These are phyloP conservation scores for Threskiornis aethiopicus DNA, from an alignment of 2,797 vertebrate genomes.

Conservation along the genomic window DNA sequence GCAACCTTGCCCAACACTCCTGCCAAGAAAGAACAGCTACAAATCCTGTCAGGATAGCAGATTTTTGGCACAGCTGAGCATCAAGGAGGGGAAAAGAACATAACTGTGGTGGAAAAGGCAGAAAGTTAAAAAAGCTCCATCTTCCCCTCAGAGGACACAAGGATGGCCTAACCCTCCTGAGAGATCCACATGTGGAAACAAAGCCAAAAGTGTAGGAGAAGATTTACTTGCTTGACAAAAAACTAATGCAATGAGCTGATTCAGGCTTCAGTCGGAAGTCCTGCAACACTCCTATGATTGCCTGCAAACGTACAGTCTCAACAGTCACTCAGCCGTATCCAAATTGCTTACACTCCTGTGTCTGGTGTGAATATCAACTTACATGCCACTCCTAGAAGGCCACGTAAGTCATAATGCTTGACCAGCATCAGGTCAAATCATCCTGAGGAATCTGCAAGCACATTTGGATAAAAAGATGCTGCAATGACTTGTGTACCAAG, in stretches of 20 bases:
- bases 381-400: not conserved
- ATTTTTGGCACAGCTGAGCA: constrained; percentile 21
- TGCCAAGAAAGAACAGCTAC: constrained; percentile 46
- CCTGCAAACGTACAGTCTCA: not conserved
- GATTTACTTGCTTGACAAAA: constrained; percentile 1
- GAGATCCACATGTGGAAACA: not conserved
- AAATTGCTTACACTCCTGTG: not conserved
- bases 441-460: not conserved
- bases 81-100: not conserved
- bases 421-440: not conserved
- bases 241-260: not conserved
- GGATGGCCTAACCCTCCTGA: constrained; percentile 14
- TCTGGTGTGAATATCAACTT: not conserved
- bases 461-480: not conserved
- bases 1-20: not conserved
- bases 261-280: not conserved
- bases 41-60: constrained; percentile 40
- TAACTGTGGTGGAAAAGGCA: not conserved
- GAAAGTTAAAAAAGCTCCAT: not conserved
- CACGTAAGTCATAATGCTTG: not conserved
- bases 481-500: not conserved
- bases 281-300: not conserved
- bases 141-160: not conserved
- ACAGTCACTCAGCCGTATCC: not conserved
- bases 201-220: constrained; percentile 13